Evolutionary conservation across 1,140 invertebrate species (phyloP).

Genomic region (Theocolax elegans): DNA sequence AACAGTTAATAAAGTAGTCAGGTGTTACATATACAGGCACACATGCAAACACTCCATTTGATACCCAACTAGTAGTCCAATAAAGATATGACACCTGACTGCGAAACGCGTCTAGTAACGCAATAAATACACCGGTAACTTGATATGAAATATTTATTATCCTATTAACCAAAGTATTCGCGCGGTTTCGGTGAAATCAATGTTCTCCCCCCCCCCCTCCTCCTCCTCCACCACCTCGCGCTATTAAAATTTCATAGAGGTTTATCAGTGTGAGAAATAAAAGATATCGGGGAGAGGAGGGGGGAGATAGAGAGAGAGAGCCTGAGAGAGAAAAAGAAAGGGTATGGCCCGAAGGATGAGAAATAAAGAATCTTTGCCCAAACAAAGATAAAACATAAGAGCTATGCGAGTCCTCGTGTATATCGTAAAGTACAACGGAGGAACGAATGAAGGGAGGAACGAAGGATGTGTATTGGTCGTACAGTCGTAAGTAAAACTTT

Average conservation of each 20-base stretch:
- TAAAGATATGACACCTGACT: neutral
- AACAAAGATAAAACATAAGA: conserved; percentile 39
- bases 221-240: no score
- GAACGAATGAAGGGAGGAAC: conserved; percentile 37
- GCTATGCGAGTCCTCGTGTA: conserved; percentile 23
- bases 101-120: neutral
- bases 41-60: no score
- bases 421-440: conserved; percentile 39
- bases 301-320: neutral
- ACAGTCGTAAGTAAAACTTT: conserved; percentile 18
- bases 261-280: conserved; percentile 28
- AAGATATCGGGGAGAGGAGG: conserved; percentile 23
- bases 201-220: no score
- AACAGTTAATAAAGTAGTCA: conserved; percentile 11
- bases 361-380: conserved; percentile 41
- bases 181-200: neutral
- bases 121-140: conserved; percentile 18
- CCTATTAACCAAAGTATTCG: no score
- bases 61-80: neutral
- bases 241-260: no score
- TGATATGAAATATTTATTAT: no score
- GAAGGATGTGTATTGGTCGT: conserved; percentile 23
- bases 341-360: conserved; percentile 15
- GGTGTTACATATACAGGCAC: neutral
- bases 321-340: neutral